phyloP scores from a whole-genome alignment of 2,888 invertebrate genomes.

The Cynaeus angustus region DNA sequence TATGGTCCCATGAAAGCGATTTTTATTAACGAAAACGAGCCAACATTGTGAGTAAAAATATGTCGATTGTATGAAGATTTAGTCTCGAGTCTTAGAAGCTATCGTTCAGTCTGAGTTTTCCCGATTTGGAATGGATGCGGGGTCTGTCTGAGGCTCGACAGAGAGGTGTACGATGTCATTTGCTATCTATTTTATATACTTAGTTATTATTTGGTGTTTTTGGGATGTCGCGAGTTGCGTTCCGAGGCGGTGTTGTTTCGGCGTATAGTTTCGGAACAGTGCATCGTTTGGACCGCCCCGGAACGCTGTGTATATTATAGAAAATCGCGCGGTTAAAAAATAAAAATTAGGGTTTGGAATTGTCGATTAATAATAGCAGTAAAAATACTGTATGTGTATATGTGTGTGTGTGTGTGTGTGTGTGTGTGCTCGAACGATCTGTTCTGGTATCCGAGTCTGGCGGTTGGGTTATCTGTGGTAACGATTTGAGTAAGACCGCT shows the following conservation, averaged over 20 bases:
- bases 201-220: background rate
- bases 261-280: slow-evolving; percentile 29
- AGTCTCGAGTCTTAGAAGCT: background rate
- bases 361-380: background rate
- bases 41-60: too few species aligned
- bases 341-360: slow-evolving; percentile 2
- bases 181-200: too few species aligned
- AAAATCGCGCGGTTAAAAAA: background rate
- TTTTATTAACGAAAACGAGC: too few species aligned
- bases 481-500: slow-evolving; percentile 23
- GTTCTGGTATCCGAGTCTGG: background rate
- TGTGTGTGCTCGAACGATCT: background rate
- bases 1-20: slow-evolving; percentile 14
- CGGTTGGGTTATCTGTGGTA: slow-evolving; percentile 16
- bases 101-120: background rate
- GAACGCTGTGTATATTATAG: slow-evolving; percentile 5
- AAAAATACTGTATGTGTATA: too few species aligned
- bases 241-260: slow-evolving; percentile 25
- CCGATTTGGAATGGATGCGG: background rate
- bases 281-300: slow-evolving; percentile 24
- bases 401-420: too few species aligned
- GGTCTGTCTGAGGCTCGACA: background rate
- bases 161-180: background rate
- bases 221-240: slow-evolving; percentile 4
- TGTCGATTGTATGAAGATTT: too few species aligned